Percentiles rank a stretch among this genome's conserved stretches.
Conservation (phyloP, 2,113 vertebrate species). For the Ailurus styani region DNA sequence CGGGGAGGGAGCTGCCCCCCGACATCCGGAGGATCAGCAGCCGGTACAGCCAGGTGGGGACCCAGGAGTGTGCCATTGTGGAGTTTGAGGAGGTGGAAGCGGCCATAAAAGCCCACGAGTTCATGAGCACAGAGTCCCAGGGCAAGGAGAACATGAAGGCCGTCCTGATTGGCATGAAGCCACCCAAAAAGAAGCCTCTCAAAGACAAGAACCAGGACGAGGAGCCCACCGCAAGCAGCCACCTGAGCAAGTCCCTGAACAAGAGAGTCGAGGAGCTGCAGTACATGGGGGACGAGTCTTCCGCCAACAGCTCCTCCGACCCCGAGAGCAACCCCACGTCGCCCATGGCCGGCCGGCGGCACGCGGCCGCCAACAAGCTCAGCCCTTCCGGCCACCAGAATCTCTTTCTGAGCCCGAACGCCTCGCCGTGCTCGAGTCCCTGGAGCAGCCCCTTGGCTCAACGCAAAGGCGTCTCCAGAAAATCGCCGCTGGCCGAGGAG, state of each 20-base stretch:
- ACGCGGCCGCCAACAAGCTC: slow-evolving; percentile 83
- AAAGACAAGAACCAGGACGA: slow-evolving; percentile 88
- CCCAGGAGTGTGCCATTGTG: slow-evolving; percentile 92
- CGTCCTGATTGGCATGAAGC: slow-evolving; percentile 93
- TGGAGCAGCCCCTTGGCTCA: slow-evolving; percentile 94
- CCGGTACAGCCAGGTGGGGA: slow-evolving; percentile 89
- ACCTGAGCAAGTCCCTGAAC: slow-evolving; percentile 89
- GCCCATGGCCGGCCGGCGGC: slow-evolving; percentile 86
- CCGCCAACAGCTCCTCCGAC: slow-evolving; percentile 95
- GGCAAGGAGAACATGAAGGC: slow-evolving; percentile 85
- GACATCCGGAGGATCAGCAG: slow-evolving; percentile 93
- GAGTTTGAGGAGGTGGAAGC: slow-evolving; percentile 98
- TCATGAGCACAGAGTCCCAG: slow-evolving; percentile 80
- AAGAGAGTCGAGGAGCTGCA: slow-evolving; percentile 94
- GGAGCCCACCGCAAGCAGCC: slow-evolving; percentile 73
- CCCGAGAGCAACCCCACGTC: slow-evolving; percentile 94
- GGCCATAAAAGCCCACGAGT: slow-evolving; percentile 91
- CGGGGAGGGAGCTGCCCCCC: slow-evolving; percentile 91
- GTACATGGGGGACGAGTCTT: slow-evolving; percentile 91
- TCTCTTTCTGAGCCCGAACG: slow-evolving; percentile 92
- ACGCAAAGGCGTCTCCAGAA: slow-evolving; percentile 86
- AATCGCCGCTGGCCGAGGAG: slow-evolving; percentile 89
- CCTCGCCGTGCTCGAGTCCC: slow-evolving; percentile 93
- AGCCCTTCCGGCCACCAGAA: slow-evolving; percentile 86
- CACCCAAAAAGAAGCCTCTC: slow-evolving; percentile 93